phyloP scores from a whole-genome alignment of 2,797 vertebrate genomes.

The Arnoldichthys spilopterus region DNA sequence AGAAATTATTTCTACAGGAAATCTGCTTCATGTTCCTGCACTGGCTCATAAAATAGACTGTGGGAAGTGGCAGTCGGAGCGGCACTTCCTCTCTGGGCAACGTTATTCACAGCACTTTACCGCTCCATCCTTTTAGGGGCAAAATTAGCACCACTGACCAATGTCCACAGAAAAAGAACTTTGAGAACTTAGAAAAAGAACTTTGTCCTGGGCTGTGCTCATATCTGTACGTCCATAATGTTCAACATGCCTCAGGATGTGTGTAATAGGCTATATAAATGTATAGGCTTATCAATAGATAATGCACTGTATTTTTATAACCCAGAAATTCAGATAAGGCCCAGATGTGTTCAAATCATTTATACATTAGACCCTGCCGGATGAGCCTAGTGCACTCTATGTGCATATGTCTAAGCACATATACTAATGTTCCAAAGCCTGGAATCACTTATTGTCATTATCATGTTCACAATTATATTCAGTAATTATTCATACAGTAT shows the following conservation, averaged over 20 bases:
- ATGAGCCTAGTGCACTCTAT: not conserved
- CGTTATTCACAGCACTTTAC: slow-evolving; percentile 34
- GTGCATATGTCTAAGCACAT: not conserved
- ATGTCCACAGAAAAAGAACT: slow-evolving; percentile 11
- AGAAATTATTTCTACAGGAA: slow-evolving; percentile 50
- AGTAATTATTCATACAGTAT: not conserved
- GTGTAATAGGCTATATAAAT: not conserved
- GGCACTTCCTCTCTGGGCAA: slow-evolving; percentile 50
- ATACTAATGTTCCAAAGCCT: not conserved
- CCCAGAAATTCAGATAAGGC: not conserved
- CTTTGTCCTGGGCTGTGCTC: not conserved
- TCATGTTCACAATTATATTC: not conserved
- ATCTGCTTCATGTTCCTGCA: slow-evolving; percentile 46
- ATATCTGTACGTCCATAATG: not conserved
- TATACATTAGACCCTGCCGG: not conserved
- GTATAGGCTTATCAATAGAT: slow-evolving; percentile 29
- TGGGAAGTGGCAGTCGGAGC: slow-evolving; percentile 45
- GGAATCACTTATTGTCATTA: not conserved
- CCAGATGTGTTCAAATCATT: not conserved
- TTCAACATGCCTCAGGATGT: not conserved
- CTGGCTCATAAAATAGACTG: slow-evolving; percentile 50
- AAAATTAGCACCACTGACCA: slow-evolving; percentile 12
- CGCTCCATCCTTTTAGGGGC: slow-evolving; percentile 44
- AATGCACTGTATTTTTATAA: slow-evolving; percentile 5
- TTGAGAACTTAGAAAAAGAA: not conserved